Evolutionary conservation across 23 tunicate species (phyloP).

Genomic region (Botrylloides violaceus): DNA sequence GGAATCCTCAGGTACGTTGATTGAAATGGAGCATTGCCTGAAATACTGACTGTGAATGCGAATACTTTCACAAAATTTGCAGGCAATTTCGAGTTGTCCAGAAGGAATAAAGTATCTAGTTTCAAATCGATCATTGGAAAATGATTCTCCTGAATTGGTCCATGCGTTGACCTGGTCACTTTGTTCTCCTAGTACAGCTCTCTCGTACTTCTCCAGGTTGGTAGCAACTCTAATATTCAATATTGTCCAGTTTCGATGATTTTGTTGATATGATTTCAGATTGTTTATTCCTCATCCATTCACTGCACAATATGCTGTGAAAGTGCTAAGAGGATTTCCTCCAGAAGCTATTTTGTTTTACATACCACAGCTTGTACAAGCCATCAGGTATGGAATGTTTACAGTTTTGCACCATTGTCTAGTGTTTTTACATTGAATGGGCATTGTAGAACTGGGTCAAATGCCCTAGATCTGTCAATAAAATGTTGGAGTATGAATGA

Average conservation of each 20-base stretch:
- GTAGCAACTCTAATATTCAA: not conserved
- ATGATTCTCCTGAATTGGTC: slow-evolving; percentile 70
- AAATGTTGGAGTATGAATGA: too few relatives aligned
- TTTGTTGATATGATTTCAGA: slow-evolving; percentile 34
- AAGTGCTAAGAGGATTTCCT: slow-evolving; percentile 78
- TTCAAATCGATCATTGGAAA: slow-evolving; percentile 63
- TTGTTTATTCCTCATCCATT: slow-evolving; percentile 89
- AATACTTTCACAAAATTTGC: too few relatives aligned
- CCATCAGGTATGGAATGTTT: slow-evolving; percentile 63
- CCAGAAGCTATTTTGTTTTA: slow-evolving; percentile 96
- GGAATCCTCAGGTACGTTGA: slow-evolving; percentile 50
- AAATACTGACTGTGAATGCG: too few relatives aligned
- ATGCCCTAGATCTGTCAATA: too few relatives aligned
- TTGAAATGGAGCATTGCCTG: too few relatives aligned
- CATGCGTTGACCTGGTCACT: slow-evolving; percentile 84
- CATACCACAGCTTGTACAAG: slow-evolving; percentile 98
- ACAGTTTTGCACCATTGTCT: too few relatives aligned
- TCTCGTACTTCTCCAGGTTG: slow-evolving; percentile 84
- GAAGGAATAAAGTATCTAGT: slow-evolving; percentile 87
- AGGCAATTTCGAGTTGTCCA: slow-evolving; percentile 58
- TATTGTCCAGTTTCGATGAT: not conserved
- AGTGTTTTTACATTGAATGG: too few relatives aligned
- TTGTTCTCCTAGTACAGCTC: slow-evolving; percentile 88
- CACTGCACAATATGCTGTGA: slow-evolving; percentile 97
- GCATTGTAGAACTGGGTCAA: too few relatives aligned